phyloP scores from a whole-genome alignment of 2,888 invertebrate genomes.

The Agelastica alni region DNA sequence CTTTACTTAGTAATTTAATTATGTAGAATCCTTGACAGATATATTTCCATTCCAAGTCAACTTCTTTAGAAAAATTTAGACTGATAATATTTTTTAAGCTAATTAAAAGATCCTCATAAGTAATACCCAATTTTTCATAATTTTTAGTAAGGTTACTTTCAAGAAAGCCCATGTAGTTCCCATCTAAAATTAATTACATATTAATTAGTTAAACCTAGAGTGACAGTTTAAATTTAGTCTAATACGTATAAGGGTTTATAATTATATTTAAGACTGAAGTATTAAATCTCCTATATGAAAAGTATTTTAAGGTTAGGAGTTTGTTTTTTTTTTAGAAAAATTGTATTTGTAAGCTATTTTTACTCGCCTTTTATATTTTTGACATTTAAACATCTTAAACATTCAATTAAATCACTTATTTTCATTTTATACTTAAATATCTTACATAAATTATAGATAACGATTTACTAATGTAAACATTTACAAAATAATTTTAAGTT shows the following conservation, averaged over 20 bases:
- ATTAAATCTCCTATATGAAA: no score
- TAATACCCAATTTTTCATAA: conserved; percentile 25
- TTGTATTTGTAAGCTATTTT: background rate
- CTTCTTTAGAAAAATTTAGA: conserved; percentile 32
- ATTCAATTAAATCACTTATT: conserved; percentile 36
- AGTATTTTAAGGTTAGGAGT: no score
- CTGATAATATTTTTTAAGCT: conserved; percentile 22
- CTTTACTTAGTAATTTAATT: conserved; percentile 52
- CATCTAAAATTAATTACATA: background rate
- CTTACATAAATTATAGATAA: no score
- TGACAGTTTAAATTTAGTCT: background rate
- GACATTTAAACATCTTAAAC: conserved; percentile 37
- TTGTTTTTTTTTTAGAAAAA: background rate
- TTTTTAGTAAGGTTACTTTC: conserved; percentile 24
- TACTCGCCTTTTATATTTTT: conserved; percentile 22
- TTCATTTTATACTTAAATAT: conserved; percentile 32
- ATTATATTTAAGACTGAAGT: no score
- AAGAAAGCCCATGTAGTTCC: background rate
- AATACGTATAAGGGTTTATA: background rate
- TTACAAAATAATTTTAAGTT: no score
- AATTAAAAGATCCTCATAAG: conserved; percentile 24
- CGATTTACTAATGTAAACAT: no score
- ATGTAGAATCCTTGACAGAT: conserved; percentile 56
- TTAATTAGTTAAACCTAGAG: background rate
- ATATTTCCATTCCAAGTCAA: conserved; percentile 55